phyloP scores from a whole-genome alignment of 1,140 invertebrate species.

The Pararge aegeria region DNA sequence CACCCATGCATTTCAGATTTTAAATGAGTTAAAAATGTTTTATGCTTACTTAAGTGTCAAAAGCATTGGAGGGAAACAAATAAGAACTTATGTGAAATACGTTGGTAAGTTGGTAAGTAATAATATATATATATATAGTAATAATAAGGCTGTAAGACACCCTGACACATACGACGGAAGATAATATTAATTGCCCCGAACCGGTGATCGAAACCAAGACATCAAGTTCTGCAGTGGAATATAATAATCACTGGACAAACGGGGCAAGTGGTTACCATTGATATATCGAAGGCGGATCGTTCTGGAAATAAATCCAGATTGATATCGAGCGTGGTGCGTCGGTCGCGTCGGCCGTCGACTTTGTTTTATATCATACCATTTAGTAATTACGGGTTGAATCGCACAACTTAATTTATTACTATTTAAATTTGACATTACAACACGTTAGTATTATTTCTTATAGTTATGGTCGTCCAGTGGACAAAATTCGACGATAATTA shows the following conservation, averaged over 20 bases:
- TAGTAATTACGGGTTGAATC: slow-evolving; percentile 11
- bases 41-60: not conserved
- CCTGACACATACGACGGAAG: no score
- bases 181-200: no score
- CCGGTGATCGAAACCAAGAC: no score
- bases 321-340: slow-evolving; percentile 11
- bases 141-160: no score
- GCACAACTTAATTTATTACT: not conserved
- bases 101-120: no score
- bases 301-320: slow-evolving; percentile 6
- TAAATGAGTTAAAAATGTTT: not conserved
- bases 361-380: slow-evolving; percentile 4
- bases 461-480: not conserved
- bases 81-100: not conserved
- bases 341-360: not conserved
- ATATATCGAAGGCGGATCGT: slow-evolving; percentile 11
- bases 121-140: no score
- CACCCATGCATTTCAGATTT: no score
- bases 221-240: no score
- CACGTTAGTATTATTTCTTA: not conserved
- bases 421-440: not conserved
- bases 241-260: no score
- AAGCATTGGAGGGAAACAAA: slow-evolving; percentile 3
- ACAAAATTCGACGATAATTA: no score
- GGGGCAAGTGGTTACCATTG: slow-evolving; percentile 12